Conservation (phyloP, 2,888 invertebrate species). For the Pemphredon lugubris region DNA sequence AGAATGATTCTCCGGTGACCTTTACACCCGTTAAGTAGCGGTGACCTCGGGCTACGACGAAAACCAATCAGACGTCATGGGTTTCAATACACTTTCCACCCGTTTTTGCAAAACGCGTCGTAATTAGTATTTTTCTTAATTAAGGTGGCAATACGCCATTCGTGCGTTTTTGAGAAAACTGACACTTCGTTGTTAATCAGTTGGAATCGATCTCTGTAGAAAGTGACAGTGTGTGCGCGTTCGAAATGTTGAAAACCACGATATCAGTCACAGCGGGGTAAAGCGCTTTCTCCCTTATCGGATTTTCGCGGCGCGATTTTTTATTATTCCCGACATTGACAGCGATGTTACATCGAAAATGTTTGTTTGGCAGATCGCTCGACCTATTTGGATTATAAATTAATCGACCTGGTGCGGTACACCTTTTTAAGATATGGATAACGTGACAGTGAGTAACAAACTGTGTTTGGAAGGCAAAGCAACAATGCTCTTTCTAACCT, state of each 20-base stretch:
- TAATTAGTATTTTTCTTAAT: constrained; percentile 11
- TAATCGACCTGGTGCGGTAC: constrained; percentile 29
- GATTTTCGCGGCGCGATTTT: constrained; percentile 4
- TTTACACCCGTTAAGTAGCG: constrained; percentile 37
- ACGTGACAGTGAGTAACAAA: constrained; percentile 59
- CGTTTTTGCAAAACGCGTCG: neutral
- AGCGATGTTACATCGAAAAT: constrained; percentile 51
- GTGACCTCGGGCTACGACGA: constrained; percentile 31
- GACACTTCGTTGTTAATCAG: too few species aligned
- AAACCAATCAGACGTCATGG: constrained; percentile 20
- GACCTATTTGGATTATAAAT: constrained; percentile 44
- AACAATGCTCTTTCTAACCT: constrained; percentile 19
- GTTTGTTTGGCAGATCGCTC: constrained; percentile 39
- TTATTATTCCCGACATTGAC: constrained; percentile 12
- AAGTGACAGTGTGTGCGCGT: constrained; percentile 14
- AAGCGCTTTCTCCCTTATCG: constrained; percentile 16
- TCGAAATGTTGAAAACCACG: constrained; percentile 10
- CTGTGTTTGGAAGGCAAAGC: neutral
- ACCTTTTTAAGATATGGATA: constrained; percentile 56
- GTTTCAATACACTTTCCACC: constrained; percentile 20
- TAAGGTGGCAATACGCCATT: constrained; percentile 16
- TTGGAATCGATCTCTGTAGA: constrained; percentile 10
- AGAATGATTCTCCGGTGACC: constrained; percentile 17
- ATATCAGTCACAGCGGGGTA: constrained; percentile 2
- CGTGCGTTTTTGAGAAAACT: neutral